Evolutionary conservation across 2,888 invertebrate species (phyloP), one percentile per base, ranked within the genome.

Genomic region (Monochamus alternatus): DNA sequence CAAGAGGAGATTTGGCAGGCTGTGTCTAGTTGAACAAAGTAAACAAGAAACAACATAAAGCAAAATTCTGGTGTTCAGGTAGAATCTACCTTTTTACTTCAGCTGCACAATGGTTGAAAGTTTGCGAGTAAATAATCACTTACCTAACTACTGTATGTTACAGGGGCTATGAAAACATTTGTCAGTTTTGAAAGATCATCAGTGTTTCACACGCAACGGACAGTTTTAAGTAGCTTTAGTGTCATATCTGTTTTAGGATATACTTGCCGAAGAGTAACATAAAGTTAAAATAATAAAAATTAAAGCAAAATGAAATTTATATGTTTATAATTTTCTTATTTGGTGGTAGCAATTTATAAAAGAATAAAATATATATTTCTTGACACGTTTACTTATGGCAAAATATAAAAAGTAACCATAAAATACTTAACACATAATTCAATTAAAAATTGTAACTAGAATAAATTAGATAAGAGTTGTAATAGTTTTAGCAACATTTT

Each of bases 1-100:
- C 30, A 12, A 60, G 14, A 5, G 7, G 8, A 38, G 5, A 43
- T 14, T 43, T 5, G 43, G 62, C 3, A 43, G 3, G 43, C 8
- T 2, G 43, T 14, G 43, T 9, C n/a, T 43, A 63, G 32, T 63
- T 63, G 43, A 43, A 63, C 62, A 62, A n/a, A 38, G 22, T 63
- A 14, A 43, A 63, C 3, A 10, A 12, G 5, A 43, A 14, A 63
- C 14, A 38, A 43, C 12, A 9, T 14, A 22, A 43, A 63, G 7
- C 62, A 63, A 63, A n/a, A 63, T 63, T 38, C 62, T 38, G 62
- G 43, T 63, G 38, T 63, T 38, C 62, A 63, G 62, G 62, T 63
- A 63, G 62, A 63, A 43, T 63, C 43, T 43, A 14, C 43, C 62
- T 43, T 43, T 63, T 43, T 63, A 43, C 8, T 47, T 9, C 12